These are phyloP conservation scores for Drosophila dives DNA, from an alignment of 2,888 invertebrate genomes.

Conservation along the genomic window DNA sequence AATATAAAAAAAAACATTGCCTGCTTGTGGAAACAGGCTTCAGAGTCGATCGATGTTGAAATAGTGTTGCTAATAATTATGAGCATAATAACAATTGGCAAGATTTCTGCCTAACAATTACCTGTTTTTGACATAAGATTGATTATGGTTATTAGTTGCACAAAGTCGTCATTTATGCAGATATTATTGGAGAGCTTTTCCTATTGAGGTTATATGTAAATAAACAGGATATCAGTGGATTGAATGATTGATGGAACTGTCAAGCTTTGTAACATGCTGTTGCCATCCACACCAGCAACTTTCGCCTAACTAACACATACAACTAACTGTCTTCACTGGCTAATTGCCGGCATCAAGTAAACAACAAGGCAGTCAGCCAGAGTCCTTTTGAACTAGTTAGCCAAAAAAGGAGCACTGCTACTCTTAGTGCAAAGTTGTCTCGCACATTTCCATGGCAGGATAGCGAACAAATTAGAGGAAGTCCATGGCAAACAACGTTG, in stretches of 20 bases:
- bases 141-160: constrained; percentile 21
- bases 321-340: constrained; percentile 6
- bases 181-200: constrained; percentile 2
- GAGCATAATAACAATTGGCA: background rate
- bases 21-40: background rate
- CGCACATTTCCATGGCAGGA: constrained; percentile 54
- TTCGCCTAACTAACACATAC: constrained; percentile 10
- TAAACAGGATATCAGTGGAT: constrained; percentile 6
- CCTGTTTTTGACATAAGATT: constrained; percentile 26
- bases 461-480: constrained; percentile 47
- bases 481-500: background rate
- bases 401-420: background rate
- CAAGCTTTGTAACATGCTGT: constrained; percentile 8
- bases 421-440: constrained; percentile 16
- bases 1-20: background rate
- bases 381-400: constrained; percentile 7
- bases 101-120: constrained; percentile 1
- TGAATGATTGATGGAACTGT: constrained; percentile 46
- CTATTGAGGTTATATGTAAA: background rate
- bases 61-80: background rate
- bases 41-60: background rate
- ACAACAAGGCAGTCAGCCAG: constrained; percentile 17
- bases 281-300: constrained; percentile 25
- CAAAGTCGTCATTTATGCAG: constrained; percentile 3
- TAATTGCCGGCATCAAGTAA: constrained; percentile 27